phyloP scores from a whole-genome alignment of 2,113 vertebrate species.

The Pachypanchax playfairii region DNA sequence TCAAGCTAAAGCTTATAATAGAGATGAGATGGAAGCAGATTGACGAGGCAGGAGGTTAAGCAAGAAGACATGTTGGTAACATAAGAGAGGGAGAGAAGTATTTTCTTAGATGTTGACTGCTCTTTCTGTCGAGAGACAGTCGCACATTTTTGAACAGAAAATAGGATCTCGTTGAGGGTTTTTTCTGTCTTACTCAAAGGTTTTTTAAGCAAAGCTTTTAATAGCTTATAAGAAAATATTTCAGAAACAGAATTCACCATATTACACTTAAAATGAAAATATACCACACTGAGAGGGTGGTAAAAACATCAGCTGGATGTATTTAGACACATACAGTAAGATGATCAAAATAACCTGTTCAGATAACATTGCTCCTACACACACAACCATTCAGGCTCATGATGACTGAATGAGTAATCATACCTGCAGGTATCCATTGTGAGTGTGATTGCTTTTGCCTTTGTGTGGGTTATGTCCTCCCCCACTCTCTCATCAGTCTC shows the following conservation, averaged over 20 bases:
- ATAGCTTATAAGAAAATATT: conserved; percentile 15
- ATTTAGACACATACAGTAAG: conserved; percentile 21
- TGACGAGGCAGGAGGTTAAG: neutral
- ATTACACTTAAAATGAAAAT: neutral
- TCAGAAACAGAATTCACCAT: conserved; percentile 2
- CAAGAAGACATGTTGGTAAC: no score
- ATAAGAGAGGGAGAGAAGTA: neutral
- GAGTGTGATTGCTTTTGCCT: conserved; percentile 9
- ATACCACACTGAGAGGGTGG: neutral
- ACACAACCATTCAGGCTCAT: conserved; percentile 31
- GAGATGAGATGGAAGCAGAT: no score
- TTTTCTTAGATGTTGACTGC: conserved; percentile 62
- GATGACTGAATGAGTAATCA: conserved; percentile 60
- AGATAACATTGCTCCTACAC: conserved; percentile 44
- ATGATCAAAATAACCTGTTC: conserved; percentile 35
- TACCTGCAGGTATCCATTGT: conserved; percentile 54
- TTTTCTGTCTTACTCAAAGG: conserved; percentile 27
- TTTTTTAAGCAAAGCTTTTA: conserved; percentile 12
- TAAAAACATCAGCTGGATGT: neutral
- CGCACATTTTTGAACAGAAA: conserved; percentile 65
- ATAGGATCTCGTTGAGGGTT: conserved; percentile 24
- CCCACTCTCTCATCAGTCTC: conserved; percentile 36
- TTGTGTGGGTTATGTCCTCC: no score
- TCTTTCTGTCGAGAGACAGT: conserved; percentile 53
- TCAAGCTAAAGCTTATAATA: no score